Conservation (phyloP, 1,140 invertebrate genomes). For the Popillia japonica region DNA sequence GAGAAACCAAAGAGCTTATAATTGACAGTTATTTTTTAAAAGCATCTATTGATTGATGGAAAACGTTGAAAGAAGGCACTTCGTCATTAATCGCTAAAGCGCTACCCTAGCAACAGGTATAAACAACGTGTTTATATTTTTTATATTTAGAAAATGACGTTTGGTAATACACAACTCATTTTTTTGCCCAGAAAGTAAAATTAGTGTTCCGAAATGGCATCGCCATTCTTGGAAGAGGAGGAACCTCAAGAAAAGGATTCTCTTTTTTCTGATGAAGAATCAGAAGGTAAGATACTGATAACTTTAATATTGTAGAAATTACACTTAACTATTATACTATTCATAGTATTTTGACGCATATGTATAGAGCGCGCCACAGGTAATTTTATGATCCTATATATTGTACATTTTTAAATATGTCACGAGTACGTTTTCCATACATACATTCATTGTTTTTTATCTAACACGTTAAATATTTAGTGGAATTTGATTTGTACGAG, state of each 20-base stretch:
- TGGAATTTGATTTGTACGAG: no score
- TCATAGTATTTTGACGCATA: no score
- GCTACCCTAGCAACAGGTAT: background rate
- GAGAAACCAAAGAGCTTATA: no score
- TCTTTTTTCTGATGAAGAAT: slow-evolving; percentile 53
- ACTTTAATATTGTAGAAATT: no score
- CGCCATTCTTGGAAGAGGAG: slow-evolving; percentile 21
- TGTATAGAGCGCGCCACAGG: no score
- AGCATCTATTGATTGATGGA: background rate
- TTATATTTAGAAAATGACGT: background rate
- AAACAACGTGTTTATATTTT: background rate
- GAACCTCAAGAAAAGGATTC: slow-evolving; percentile 53
- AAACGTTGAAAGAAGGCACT: background rate
- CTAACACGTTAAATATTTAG: no score
- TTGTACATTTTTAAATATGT: no score
- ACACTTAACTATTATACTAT: no score
- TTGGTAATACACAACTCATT: background rate
- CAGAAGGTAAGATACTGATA: slow-evolving; percentile 46
- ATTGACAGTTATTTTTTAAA: slow-evolving; percentile 26
- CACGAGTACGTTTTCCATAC: no score
- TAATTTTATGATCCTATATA: no score
- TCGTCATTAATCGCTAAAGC: background rate
- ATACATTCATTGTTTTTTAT: no score
- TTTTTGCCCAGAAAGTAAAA: background rate
- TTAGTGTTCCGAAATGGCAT: background rate